A percentile compares a stretch with the other conserved stretches of the same genome.
Evolutionary conservation across 2,888 invertebrate species (phyloP).

Genomic region (Noctuana brunneofusca): DNA sequence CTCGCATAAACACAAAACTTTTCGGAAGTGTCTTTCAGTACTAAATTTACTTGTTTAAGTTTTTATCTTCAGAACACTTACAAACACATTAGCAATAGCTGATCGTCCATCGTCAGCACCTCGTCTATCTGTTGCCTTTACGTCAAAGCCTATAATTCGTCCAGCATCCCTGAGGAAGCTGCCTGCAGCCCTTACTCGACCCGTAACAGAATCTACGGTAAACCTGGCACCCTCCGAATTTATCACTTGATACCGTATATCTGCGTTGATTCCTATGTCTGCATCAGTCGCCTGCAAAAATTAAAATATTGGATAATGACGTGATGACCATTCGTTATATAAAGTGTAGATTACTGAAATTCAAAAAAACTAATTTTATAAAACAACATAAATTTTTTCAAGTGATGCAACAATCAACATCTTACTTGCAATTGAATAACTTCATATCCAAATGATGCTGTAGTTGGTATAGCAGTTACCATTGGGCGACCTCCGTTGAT

Average conservation of each 20-base stretch:
- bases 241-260: slow-evolving; percentile 91
- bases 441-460: slow-evolving; percentile 91
- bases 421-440: slow-evolving; percentile 88
- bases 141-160: slow-evolving; percentile 92
- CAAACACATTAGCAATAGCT: slow-evolving; percentile 93
- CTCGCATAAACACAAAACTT: too few relatives aligned
- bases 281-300: slow-evolving; percentile 86
- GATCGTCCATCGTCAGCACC: slow-evolving; percentile 93
- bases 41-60: background rate
- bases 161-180: slow-evolving; percentile 87
- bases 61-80: slow-evolving; percentile 70
- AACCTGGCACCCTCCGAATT: slow-evolving; percentile 90
- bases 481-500: slow-evolving; percentile 89
- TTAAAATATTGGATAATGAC: background rate
- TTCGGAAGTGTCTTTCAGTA: background rate
- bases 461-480: slow-evolving; percentile 91
- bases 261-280: slow-evolving; percentile 89
- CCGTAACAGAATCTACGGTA: slow-evolving; percentile 89
- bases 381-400: too few relatives aligned
- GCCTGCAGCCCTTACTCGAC: slow-evolving; percentile 88
- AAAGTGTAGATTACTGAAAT: too few relatives aligned
- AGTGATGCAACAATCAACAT: too few relatives aligned
- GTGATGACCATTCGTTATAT: too few relatives aligned
- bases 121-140: slow-evolving; percentile 91
- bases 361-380: too few relatives aligned